Conservation (phyloP, 2,113 vertebrate species). For the Electrona antarctica region DNA sequence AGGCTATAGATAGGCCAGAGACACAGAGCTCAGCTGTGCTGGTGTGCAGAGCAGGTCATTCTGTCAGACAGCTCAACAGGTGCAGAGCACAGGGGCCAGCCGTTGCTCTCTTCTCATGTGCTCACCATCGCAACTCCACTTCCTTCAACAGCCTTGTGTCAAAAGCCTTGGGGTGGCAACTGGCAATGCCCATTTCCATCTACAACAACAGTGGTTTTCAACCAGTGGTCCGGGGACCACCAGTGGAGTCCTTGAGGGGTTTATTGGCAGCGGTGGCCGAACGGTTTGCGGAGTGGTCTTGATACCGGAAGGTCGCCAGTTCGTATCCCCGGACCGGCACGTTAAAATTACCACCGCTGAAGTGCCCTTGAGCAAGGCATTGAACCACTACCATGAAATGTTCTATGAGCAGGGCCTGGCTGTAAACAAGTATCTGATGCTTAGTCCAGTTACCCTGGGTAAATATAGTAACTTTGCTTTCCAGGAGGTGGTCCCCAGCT, state of each 20-base stretch:
- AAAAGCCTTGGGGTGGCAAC: not conserved
- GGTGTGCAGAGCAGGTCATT: conserved; percentile 69
- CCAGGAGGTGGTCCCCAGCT: not conserved
- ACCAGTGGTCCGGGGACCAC: too few relatives aligned
- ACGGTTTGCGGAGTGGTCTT: too few relatives aligned
- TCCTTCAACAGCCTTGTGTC: conserved; percentile 19
- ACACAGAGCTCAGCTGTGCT: conserved; percentile 77
- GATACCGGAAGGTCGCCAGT: too few relatives aligned
- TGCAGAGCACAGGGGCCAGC: conserved; percentile 58
- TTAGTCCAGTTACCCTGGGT: too few relatives aligned
- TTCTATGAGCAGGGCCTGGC: too few relatives aligned
- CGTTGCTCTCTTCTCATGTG: conserved; percentile 10
- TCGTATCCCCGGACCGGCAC: too few relatives aligned
- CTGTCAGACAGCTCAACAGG: conserved; percentile 75
- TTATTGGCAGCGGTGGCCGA: too few relatives aligned
- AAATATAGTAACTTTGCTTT: too few relatives aligned
- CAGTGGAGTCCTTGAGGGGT: not conserved
- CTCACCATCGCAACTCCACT: conserved; percentile 8
- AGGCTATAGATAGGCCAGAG: conserved; percentile 80
- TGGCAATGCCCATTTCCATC: not conserved
- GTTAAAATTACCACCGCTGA: too few relatives aligned
- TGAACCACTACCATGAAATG: too few relatives aligned
- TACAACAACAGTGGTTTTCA: not conserved
- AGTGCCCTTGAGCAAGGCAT: too few relatives aligned
- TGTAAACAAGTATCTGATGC: too few relatives aligned